A percentile compares a stretch with the other conserved stretches of the same genome.
Evolutionary conservation across 1,140 invertebrate genomes (phyloP).

Genomic region (Drosophila grimshawi): DNA sequence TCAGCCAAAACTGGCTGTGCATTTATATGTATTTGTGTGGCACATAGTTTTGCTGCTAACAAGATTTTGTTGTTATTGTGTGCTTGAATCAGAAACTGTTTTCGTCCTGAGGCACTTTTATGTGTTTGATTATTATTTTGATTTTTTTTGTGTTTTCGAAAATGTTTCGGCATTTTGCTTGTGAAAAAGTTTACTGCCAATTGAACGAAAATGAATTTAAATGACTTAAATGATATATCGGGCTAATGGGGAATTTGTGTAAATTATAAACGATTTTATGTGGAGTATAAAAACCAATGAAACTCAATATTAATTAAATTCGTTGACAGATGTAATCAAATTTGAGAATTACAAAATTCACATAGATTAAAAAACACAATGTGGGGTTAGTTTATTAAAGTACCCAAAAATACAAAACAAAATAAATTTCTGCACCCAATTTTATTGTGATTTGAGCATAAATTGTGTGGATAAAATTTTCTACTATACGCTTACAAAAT

Average conservation of each 20-base stretch:
- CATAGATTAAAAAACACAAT: too few relatives aligned
- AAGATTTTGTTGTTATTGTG: slow-evolving; percentile 31
- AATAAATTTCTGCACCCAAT: too few relatives aligned
- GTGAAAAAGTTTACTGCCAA: slow-evolving; percentile 18
- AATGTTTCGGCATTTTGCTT: too few relatives aligned
- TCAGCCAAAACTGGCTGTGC: slow-evolving; percentile 19
- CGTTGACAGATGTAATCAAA: too few relatives aligned
- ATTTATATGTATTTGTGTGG: slow-evolving; percentile 19
- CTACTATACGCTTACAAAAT: too few relatives aligned
- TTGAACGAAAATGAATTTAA: slow-evolving; percentile 45
- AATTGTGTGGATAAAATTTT: neutral
- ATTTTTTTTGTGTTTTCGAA: slow-evolving; percentile 8
- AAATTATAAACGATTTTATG: slow-evolving; percentile 16
- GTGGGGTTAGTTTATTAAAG: too few relatives aligned
- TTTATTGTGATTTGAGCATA: too few relatives aligned
- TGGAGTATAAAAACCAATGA: slow-evolving; percentile 12
- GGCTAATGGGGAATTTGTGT: slow-evolving; percentile 19
- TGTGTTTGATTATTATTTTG: slow-evolving; percentile 65
- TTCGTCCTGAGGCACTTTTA: slow-evolving; percentile 65
- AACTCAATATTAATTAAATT: neutral
- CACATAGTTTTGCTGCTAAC: slow-evolving; percentile 52
- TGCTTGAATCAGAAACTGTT: slow-evolving; percentile 50
- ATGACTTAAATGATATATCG: slow-evolving; percentile 28
- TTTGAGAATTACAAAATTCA: too few relatives aligned
- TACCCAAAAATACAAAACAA: too few relatives aligned